Percentiles rank a stretch among this genome's conserved stretches.
phyloP scores from a whole-genome alignment of 2,113 vertebrate species.

The Todiramphus saurophagus region DNA sequence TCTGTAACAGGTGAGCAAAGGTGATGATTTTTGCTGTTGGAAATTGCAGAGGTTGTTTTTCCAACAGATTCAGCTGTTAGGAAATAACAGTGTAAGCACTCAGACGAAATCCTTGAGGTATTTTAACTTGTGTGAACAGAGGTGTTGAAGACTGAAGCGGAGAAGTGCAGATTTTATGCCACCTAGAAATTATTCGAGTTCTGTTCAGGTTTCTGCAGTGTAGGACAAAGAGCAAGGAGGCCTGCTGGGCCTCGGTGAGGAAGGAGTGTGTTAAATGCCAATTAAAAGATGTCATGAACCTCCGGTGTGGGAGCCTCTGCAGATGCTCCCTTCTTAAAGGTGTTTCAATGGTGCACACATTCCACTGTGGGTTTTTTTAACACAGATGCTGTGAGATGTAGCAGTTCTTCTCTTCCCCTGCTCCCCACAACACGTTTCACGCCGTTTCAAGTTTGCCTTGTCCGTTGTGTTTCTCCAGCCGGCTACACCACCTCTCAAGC shows the following conservation, averaged over 20 bases:
- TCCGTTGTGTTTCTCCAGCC: neutral
- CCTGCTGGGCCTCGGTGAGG: neutral
- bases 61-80: neutral
- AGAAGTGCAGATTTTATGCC: neutral
- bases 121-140: neutral
- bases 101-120: neutral
- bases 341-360: rapidly evolving
- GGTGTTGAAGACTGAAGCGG: neutral
- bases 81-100: neutral
- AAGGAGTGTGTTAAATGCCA: neutral
- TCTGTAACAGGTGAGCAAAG: neutral
- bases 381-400: neutral
- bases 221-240: neutral
- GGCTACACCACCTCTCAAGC: neutral
- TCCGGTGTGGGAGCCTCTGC: neutral
- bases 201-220: rapidly evolving
- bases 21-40: neutral
- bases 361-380: neutral
- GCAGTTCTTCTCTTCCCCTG: neutral
- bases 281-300: neutral
- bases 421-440: rapidly evolving
- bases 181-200: neutral
- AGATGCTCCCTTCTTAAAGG: neutral
- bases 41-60: neutral
- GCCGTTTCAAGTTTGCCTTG: neutral